Conservation (phyloP, 2,888 invertebrate genomes). For the Macaria notata region DNA sequence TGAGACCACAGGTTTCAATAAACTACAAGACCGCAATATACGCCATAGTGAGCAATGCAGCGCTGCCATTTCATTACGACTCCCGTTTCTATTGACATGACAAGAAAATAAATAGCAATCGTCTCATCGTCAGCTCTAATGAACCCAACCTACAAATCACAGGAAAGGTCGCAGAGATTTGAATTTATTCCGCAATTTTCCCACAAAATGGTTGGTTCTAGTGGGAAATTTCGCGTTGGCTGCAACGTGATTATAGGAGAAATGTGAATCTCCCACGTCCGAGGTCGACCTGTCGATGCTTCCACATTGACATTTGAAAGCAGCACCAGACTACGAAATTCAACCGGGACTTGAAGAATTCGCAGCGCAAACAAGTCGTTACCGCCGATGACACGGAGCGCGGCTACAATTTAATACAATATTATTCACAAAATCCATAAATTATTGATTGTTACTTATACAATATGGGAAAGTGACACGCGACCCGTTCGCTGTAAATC, state of each 20-base stretch:
- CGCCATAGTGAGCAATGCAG: slow-evolving; percentile 4
- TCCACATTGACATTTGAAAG: slow-evolving; percentile 71
- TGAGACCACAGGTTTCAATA: slow-evolving; percentile 6
- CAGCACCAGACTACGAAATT: slow-evolving; percentile 18
- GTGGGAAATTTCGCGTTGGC: slow-evolving; percentile 26
- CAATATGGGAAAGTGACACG: slow-evolving; percentile 25
- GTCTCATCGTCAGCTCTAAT: slow-evolving; percentile 26
- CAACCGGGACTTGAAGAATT: too few relatives aligned
- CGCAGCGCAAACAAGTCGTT: not conserved
- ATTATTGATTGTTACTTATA: slow-evolving; percentile 19
- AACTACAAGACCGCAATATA: slow-evolving; percentile 2
- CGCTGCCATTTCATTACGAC: slow-evolving; percentile 15
- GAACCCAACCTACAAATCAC: slow-evolving; percentile 33
- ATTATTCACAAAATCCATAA: slow-evolving; percentile 11
- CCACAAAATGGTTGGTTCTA: slow-evolving; percentile 6
- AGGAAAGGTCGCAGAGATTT: slow-evolving; percentile 21
- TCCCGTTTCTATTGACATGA: slow-evolving; percentile 14
- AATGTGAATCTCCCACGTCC: slow-evolving; percentile 67
- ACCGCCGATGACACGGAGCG: not conserved
- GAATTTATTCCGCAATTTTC: slow-evolving; percentile 26
- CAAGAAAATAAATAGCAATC: slow-evolving; percentile 25
- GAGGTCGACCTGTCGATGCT: slow-evolving; percentile 47
- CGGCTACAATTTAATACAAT: slow-evolving; percentile 9
- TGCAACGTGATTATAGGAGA: slow-evolving; percentile 40
- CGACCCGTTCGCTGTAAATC: slow-evolving; percentile 19